Conservation (phyloP, 2,797 vertebrate species). For the Schizopygopsis pylzovi region DNA sequence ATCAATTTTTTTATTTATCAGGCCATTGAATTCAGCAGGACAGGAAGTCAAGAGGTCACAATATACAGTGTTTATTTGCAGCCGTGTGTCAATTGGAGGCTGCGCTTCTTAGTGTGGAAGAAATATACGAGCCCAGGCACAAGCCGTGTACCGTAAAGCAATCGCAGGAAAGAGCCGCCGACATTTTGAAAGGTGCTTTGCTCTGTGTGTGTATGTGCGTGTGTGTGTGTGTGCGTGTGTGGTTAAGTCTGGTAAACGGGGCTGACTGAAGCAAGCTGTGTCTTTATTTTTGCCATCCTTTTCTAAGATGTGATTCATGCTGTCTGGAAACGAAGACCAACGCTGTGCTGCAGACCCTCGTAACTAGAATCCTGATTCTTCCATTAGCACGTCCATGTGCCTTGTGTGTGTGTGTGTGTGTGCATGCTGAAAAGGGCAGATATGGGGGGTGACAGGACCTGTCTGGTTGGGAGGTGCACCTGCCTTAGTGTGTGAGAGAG, state of each 20-base stretch:
- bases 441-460: constrained; percentile 59
- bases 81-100: constrained; percentile 45
- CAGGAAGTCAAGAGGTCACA: constrained; percentile 52
- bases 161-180: constrained; percentile 3
- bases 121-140: constrained; percentile 48
- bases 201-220: background rate
- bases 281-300: constrained; percentile 35
- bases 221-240: background rate
- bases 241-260: constrained; percentile 1
- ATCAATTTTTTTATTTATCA: constrained; percentile 66
- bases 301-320: constrained; percentile 31
- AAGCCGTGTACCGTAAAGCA: constrained; percentile 42
- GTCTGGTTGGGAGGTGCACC: constrained; percentile 63
- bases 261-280: constrained; percentile 28
- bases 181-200: constrained; percentile 37
- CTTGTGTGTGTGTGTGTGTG: constrained; percentile 39
- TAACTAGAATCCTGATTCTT: constrained; percentile 32
- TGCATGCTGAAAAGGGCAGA: constrained; percentile 47
- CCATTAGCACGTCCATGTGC: constrained; percentile 35
- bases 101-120: constrained; percentile 31
- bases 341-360: constrained; percentile 19
- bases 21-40: constrained; percentile 51
- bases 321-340: constrained; percentile 38
- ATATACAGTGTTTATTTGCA: constrained; percentile 55
- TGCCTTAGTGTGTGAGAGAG: constrained; percentile 56